These are phyloP conservation scores for Trachymyrmex cornetzi DNA, from an alignment of 1,140 invertebrate genomes.

Conservation along the genomic window DNA sequence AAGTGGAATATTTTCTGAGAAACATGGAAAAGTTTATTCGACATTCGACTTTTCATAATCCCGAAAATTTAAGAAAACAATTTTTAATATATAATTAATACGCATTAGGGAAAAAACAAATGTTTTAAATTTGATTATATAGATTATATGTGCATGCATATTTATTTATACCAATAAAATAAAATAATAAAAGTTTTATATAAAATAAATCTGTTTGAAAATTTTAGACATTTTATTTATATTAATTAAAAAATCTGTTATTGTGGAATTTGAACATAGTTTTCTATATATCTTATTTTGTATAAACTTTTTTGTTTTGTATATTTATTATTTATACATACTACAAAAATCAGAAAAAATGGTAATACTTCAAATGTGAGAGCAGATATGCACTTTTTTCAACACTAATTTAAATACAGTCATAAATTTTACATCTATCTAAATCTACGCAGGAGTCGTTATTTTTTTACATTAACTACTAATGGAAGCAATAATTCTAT, in stretches of 20 bases:
- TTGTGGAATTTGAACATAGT: background rate
- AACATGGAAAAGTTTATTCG: background rate
- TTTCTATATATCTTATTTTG: background rate
- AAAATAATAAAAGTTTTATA: too few relatives aligned
- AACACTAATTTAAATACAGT: background rate
- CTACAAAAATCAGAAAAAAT: constrained; percentile 1
- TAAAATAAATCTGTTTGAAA: too few relatives aligned
- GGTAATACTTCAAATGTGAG: background rate
- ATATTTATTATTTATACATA: background rate
- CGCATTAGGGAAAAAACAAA: background rate
- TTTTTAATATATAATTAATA: background rate
- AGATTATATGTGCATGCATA: too few relatives aligned
- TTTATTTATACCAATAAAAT: too few relatives aligned
- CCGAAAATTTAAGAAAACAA: background rate
- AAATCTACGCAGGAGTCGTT: background rate
- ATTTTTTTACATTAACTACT: background rate
- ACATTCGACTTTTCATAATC: background rate
- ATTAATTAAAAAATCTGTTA: background rate
- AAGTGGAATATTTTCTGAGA: background rate
- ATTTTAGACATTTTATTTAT: background rate
- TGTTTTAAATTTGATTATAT: background rate
- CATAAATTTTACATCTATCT: constrained; percentile 11
- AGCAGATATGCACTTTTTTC: background rate
- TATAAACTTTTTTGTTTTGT: background rate
- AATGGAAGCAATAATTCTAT: background rate